These are phyloP conservation scores for Cataglyphis altisquamis DNA, from an alignment of 2,888 invertebrate genomes.

Conservation along the genomic window DNA sequence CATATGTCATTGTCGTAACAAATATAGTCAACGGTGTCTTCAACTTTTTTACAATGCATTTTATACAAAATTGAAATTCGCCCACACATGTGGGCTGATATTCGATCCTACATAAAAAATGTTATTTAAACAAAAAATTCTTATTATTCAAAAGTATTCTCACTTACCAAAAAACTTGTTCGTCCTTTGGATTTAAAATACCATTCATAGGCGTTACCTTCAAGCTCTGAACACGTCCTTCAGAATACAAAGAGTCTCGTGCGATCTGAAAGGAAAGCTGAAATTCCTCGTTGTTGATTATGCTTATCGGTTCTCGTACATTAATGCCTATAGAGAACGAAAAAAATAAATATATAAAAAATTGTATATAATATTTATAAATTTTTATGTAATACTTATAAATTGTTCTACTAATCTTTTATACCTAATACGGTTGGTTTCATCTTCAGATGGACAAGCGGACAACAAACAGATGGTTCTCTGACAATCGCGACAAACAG, in stretches of 20 bases:
- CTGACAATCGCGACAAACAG: slow-evolving; percentile 89
- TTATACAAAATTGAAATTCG: slow-evolving; percentile 87
- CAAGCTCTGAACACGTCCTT: slow-evolving; percentile 87
- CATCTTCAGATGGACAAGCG: slow-evolving; percentile 88
- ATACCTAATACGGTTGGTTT: slow-evolving; percentile 88
- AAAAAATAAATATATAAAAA: not conserved
- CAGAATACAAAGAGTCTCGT: slow-evolving; percentile 87
- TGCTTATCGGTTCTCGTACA: slow-evolving; percentile 84
- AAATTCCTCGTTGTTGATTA: slow-evolving; percentile 88
- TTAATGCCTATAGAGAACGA: slow-evolving; percentile 80
- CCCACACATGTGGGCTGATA: slow-evolving; percentile 88
- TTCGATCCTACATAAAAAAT: slow-evolving; percentile 85
- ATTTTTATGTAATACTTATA: slow-evolving; percentile 1
- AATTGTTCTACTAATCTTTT: not conserved
- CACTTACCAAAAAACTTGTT: slow-evolving; percentile 87
- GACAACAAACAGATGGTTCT: slow-evolving; percentile 89
- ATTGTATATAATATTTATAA: not conserved
- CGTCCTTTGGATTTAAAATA: slow-evolving; percentile 86
- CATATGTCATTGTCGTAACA: slow-evolving; percentile 87
- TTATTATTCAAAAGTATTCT: not conserved
- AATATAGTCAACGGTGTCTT: slow-evolving; percentile 87
- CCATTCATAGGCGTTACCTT: slow-evolving; percentile 87
- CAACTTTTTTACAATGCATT: slow-evolving; percentile 87
- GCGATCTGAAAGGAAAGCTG: slow-evolving; percentile 87
- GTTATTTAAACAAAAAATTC: not conserved